Evolutionary conservation across 2,888 invertebrate species (phyloP).

Genomic region (Synanthedon tipuliformis): DNA sequence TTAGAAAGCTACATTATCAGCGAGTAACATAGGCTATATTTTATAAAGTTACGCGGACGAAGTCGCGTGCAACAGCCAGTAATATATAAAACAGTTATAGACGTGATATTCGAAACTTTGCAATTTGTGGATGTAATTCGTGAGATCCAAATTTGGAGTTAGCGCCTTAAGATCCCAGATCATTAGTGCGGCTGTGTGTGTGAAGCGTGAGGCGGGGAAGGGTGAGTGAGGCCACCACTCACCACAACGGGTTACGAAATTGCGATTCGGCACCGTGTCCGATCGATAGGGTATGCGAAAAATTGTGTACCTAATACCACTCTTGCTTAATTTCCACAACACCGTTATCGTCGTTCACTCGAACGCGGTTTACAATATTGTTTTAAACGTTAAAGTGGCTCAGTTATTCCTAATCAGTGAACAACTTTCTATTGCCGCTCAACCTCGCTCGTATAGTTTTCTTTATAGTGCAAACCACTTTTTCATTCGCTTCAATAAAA

Average conservation of each 20-base stretch:
- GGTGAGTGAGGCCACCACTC: slow-evolving; percentile 23
- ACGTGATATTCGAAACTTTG: too few relatives aligned
- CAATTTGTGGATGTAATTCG: too few relatives aligned
- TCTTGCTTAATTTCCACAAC: too few relatives aligned
- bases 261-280: slow-evolving; percentile 25
- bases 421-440: slow-evolving; percentile 42
- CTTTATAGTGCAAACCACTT: slow-evolving; percentile 42
- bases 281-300: slow-evolving; percentile 26
- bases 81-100: too few relatives aligned
- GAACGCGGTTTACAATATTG: background rate
- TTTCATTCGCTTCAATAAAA: slow-evolving; percentile 47
- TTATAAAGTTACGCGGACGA: too few relatives aligned
- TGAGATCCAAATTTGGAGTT: too few relatives aligned
- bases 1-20: too few relatives aligned
- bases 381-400: background rate
- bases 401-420: slow-evolving; percentile 4
- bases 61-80: too few relatives aligned
- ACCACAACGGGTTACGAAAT: slow-evolving; percentile 34
- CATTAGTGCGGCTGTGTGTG: slow-evolving; percentile 8
- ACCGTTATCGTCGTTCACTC: too few relatives aligned
- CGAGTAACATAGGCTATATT: too few relatives aligned
- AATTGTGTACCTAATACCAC: background rate
- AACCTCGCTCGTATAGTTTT: slow-evolving; percentile 30
- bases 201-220: slow-evolving; percentile 23
- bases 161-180: background rate